Conservation (phyloP, 2,797 vertebrate genomes). For the Hippoglossus hippoglossus region DNA sequence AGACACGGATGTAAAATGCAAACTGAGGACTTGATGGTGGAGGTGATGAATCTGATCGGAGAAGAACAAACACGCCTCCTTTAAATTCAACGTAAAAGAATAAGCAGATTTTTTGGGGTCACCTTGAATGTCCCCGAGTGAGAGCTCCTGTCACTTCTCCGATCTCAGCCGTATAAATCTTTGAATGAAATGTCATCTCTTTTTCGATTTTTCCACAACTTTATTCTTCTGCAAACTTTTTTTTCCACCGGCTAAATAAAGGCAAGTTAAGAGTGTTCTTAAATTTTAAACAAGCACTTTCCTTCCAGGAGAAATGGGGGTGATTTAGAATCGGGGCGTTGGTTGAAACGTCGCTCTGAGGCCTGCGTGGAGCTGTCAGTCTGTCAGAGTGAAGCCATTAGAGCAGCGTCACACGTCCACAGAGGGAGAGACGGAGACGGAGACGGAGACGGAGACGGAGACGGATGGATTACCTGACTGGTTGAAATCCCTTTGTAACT, state of each 20-base stretch:
- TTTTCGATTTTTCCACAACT: not conserved
- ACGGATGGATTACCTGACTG: constrained; percentile 62
- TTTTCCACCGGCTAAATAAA: not conserved
- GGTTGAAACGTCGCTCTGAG: constrained; percentile 17
- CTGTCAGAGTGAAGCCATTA: constrained; percentile 45
- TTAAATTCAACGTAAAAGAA: too few species aligned
- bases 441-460: constrained; percentile 53
- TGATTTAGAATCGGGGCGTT: constrained; percentile 10
- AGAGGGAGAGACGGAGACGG: constrained; percentile 17
- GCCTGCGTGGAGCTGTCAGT: constrained; percentile 37
- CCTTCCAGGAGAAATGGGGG: constrained; percentile 5
- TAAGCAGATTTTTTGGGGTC: too few species aligned
- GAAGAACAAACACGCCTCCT: too few species aligned
- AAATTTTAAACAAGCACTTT: constrained; percentile 22
- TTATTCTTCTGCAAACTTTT: not conserved
- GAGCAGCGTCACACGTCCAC: constrained; percentile 30
- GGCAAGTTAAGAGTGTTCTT: not conserved
- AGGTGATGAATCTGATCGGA: too few species aligned
- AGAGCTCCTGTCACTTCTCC: not conserved
- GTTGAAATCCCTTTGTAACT: constrained; percentile 48
- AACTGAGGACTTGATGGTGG: too few species aligned
- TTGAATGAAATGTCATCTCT: not conserved
- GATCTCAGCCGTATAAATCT: not conserved
- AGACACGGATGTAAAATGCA: too few species aligned
- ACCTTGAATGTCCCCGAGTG: too few species aligned